phyloP scores from a whole-genome alignment of 1,140 invertebrate species.

The Caenorhabditis inopinata region DNA sequence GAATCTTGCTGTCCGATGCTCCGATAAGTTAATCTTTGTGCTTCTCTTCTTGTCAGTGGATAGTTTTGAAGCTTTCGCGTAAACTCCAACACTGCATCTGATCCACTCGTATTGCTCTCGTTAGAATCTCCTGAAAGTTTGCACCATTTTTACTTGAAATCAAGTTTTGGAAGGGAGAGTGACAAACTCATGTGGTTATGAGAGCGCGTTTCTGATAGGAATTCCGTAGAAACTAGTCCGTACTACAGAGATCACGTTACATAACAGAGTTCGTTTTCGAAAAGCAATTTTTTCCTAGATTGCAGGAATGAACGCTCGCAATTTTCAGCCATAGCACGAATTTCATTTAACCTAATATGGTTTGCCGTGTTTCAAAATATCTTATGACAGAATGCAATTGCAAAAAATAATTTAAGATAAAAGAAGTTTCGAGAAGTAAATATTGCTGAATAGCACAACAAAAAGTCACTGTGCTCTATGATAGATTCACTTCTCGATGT shows the following conservation, averaged over 20 bases:
- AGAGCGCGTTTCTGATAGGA: not conserved
- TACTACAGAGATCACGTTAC: not conserved
- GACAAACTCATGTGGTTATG: not conserved
- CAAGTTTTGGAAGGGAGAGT: not conserved
- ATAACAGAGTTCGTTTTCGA: not conserved
- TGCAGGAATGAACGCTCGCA: too few relatives aligned
- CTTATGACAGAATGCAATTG: too few relatives aligned
- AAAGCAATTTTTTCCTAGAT: not conserved
- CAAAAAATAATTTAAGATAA: too few relatives aligned
- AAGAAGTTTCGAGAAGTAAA: not conserved
- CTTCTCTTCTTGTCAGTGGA: constrained; percentile 61
- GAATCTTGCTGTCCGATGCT: constrained; percentile 63
- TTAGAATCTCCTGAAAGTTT: constrained; percentile 63
- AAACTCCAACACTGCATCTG: constrained; percentile 64
- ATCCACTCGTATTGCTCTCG: constrained; percentile 61
- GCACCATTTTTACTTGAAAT: not conserved
- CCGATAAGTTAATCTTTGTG: constrained; percentile 58
- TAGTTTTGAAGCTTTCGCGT: constrained; percentile 65
- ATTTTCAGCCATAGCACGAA: too few relatives aligned
- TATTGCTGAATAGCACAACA: not conserved
- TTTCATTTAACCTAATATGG: too few relatives aligned
- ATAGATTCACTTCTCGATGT: constrained; percentile 50
- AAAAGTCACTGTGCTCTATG: constrained; percentile 34
- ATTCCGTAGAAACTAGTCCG: constrained; percentile 5
- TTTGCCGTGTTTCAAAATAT: too few relatives aligned